Evolutionary conservation across 2,888 invertebrate genomes (phyloP), one percentile per base, ranked within the genome.

Genomic region (Torymus auratus): DNA sequence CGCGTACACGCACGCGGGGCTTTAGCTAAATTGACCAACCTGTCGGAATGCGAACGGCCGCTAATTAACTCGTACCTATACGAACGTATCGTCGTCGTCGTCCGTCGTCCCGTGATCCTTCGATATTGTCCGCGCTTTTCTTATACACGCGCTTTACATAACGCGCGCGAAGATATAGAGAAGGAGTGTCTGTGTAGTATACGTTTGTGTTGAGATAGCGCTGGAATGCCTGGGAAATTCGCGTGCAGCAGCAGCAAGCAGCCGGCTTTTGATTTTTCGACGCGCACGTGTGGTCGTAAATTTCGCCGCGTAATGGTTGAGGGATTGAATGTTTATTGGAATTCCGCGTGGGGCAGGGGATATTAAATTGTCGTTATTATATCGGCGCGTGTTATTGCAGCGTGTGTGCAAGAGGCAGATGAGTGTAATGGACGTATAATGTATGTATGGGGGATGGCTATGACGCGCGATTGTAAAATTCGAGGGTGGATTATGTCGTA

Each of bases 31-130:
- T 77, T 81, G 77, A 73, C 73, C 73, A 74, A 74, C 81, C 70
- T 78, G 74, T 72, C 73, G 82, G 82, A 82, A 82, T 82, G 82
- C 77, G 80, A 80, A 82, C 71, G 41, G 73, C 56, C 77, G 20
- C 73, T 82, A 82, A 82, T 82, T 80, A 80, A 80, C 80, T 72
- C 70, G 73, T 81, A 74, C 41, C 41, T 41, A 41, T 41, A 41
- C 41, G 41, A 41, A 41, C 41, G 7, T 41, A 5, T 28, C 28
- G 28, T 28, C 5, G 23, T 23, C n/a, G n/a, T n/a, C n/a, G n/a
- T n/a, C n/a, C 23, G 23, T 23, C 23, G 28, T 28, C 28, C 7
- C 4, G 41, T 1, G 41, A 41, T 41, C 41, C 41, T 41, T 41
- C 41, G 41, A 41, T 41, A 41, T 41, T 41, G 41, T 41, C 41